Base-by-base conservation (phyloP, 1,140 invertebrate species). In the Bombus superbus region DNA sequence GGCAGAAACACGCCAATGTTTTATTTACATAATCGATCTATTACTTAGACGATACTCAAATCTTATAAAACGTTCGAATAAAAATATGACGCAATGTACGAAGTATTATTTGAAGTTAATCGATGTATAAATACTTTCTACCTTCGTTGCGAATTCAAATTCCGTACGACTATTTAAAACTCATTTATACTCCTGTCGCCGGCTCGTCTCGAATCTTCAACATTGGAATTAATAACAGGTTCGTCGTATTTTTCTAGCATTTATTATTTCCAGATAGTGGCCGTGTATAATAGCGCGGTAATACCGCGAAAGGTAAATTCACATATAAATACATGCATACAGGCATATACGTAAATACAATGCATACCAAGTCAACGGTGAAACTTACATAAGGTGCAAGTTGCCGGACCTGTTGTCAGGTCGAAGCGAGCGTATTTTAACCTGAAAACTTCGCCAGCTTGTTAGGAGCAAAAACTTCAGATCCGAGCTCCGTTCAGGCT, bases 341-440 rank as follows among this genome's bases (percentile, higher is more conserved):
- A 35, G 2, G 3, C 38, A 25, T 28, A 57, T n/a, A 25, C 83
- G 28, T 42, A 53, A 53, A 47, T 59, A 53, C 22, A 38, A 57
- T 15, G 32, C 6, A 57, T 25, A 35, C 9, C 62, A 22, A 68
- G 18, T n/a, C n/a, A 5, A 9, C 6, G n/a, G 66, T 40, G 25
- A n/a, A 35, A 32, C 88, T 90, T 90, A 90, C 68, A 75, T 89
- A 90, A 90, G 73, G 71, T 35, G 35, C 66, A 73, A 89, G 79
- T 73, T 84, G 77, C 83, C 84, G 66, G 75, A 83, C 81, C 64
- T 68, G 90, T 87, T 68, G 75, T 64, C 71, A 9, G 71, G 32
- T 62, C 53, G 64, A 32, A 47, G 32, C 53, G 42, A 28, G 57
- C n/a, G 86, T 82, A 18, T 85, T 89, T 89, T 69, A 88, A 78